Base-by-base conservation (phyloP, 2,113 vertebrate genomes). In the Daubentonia madagascariensis region DNA sequence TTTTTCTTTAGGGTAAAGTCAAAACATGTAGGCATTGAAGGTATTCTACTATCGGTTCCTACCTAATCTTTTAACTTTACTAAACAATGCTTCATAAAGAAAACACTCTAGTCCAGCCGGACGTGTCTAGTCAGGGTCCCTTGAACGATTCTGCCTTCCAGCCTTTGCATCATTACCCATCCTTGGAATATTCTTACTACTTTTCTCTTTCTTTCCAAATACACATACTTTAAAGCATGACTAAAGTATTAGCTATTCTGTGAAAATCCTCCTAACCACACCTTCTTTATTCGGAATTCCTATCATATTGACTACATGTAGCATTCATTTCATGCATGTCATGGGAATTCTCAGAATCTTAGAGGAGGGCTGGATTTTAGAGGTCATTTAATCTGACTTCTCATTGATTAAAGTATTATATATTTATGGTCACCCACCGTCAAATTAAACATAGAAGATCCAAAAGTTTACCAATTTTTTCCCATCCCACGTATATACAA, bases 191-290 rank as follows among this genome's bases (percentile, higher is more conserved):
- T 3, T 28, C 50, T 89, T 93, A 61, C 1, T 37, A 9, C 48
- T 81, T 67, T 93, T 85, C 68, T 83, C 40, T 86, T 79, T 84
- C 90, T 85, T 91, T 81, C 54, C 75, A 45, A 88, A 81, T 88
- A 11, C 22, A 18, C 54, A 8, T 7, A 13, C 43, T 89, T 50
- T 37, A 67, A 83, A 37, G 3, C 28, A 68, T 59, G 35, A 75
- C 8, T 52, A 32, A 93, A 84, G 23, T 91, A 81, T 76, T 30
- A 9, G 30, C 70, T 79, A 63, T 37, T 93, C 68, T 75, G 32
- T 85, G 32, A 72, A 85, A 93, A 7, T 78, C 11, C 22, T 94
- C 52, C 50, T 25, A 48, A 54, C 18, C n/a, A 59, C 2, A 85
- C 0, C 22, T 59, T 80, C 11, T 86, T 88, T 17, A 67, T 65